A percentile compares a stretch with the other conserved stretches of the same genome.
Evolutionary conservation across 1,140 invertebrate species (phyloP).

Genomic region (Dinoponera quadriceps): DNA sequence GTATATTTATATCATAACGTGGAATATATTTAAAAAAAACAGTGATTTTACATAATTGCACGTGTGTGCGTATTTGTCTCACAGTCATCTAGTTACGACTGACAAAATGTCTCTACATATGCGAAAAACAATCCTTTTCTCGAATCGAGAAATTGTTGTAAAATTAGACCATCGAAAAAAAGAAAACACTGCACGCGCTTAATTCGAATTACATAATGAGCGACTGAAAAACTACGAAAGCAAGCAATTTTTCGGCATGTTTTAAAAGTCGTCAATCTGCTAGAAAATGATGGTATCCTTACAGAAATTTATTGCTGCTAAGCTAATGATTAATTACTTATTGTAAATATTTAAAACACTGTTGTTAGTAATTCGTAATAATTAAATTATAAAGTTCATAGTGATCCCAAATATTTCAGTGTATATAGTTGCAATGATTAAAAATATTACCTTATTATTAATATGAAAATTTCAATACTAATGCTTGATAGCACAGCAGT

Average conservation of each 20-base stretch:
- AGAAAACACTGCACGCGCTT: background rate
- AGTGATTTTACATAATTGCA: background rate
- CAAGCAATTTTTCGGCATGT: background rate
- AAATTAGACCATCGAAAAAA: background rate
- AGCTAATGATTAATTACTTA: too few species aligned
- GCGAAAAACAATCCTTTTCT: slow-evolving; percentile 13
- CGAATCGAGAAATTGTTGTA: background rate
- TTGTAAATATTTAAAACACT: too few species aligned
- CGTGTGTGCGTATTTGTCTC: background rate
- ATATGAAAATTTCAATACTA: too few species aligned
- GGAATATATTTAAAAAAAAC: background rate
- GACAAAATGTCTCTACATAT: background rate
- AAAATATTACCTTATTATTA: too few species aligned
- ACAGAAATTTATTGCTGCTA: too few species aligned
- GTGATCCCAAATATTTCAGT: too few species aligned
- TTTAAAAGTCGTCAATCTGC: background rate
- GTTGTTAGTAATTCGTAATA: too few species aligned
- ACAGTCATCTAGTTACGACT: background rate
- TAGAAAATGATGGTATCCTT: background rate
- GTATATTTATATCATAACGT: too few species aligned
- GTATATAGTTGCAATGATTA: too few species aligned
- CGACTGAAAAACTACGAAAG: background rate
- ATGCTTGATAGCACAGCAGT: too few species aligned
- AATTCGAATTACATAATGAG: background rate
- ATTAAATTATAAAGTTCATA: too few species aligned